Base-by-base conservation (phyloP, 2,888 invertebrate genomes). In the Drosophila planitibia region DNA sequence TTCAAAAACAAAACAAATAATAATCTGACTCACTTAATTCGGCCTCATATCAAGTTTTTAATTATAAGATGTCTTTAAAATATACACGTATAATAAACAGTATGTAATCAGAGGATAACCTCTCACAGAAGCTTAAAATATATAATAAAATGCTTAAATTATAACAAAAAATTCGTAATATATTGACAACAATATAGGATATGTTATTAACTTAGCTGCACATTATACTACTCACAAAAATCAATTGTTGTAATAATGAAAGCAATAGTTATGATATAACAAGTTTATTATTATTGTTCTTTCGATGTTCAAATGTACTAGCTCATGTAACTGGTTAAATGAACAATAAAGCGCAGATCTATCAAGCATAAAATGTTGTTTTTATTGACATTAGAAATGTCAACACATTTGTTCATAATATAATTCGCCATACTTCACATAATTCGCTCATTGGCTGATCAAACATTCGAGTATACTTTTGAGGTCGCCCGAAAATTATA, bases 41-140 rank as follows among this genome's bases (percentile, higher is more conserved):
- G 39, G 44, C 67, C 41, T 30, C 6, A 41, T 53, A 32, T 58
- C 51, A 41, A 74, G 59, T 69, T 55, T 33, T 63, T 52, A 52
- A 52, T 55, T 59, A 54, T 39, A n/a, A 25, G 37, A 22, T 35
- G 3, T 6, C 2, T 22, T 14, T 0, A 32, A 44, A 58, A 44
- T 32, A 44, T 9, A 12, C 22, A 30, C n/a, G 10, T n/a, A 16
- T 41, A n/a, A 37, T 9, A 37, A 19, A 3, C 39, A 30, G 28
- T 19, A 5, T 10, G 51, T 19, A 30, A 30, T 30, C 28, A 30
- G n/a, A 22, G 41, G 32, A 41, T 44, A 25, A 33, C 22, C 58
- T 44, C 19, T 16, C 22, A 32, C 16, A 22, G 2, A 22, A 58
- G 44, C 58, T 32, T 44, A 44, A 37, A 33, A 9, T 33, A 10